Conservation (phyloP, 2,113 vertebrate genomes). For the Indicator maculatus region DNA sequence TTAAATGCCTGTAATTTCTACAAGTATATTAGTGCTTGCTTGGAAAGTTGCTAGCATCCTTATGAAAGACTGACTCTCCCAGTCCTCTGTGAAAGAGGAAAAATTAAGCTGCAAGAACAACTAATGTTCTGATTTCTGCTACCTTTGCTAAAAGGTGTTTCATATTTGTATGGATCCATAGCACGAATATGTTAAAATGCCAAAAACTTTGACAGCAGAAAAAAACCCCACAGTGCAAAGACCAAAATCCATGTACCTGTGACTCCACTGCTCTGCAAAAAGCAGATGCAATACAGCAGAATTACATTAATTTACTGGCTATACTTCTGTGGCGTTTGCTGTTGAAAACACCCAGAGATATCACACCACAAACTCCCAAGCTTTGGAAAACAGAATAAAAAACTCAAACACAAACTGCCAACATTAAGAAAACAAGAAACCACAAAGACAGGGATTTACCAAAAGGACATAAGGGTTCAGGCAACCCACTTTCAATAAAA, state of each 20-base stretch:
- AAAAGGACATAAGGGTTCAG: neutral
- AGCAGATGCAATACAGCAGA: neutral
- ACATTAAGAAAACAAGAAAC: neutral
- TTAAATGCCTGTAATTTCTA: slow-evolving; percentile 13
- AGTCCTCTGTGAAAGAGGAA: neutral
- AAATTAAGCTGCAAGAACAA: neutral
- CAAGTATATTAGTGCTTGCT: slow-evolving; percentile 46
- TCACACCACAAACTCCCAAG: neutral
- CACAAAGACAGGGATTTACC: neutral
- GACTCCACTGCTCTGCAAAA: neutral
- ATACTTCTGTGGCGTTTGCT: neutral
- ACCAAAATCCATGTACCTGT: neutral
- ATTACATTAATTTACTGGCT: neutral
- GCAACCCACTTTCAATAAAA: neutral
- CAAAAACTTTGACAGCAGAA: neutral
- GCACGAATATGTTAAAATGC: neutral
- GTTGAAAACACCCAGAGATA: neutral
- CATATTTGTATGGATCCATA: neutral
- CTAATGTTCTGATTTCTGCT: neutral
- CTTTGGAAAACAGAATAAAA: neutral
- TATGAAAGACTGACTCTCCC: slow-evolving; percentile 62
- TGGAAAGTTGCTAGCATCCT: slow-evolving; percentile 55
- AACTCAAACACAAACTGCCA: neutral
- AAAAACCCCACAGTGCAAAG: neutral
- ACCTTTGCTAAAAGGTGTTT: neutral